Evolutionary conservation across 2,797 vertebrate species (phyloP).

Genomic region (Sebastes trivittatus): DNA sequence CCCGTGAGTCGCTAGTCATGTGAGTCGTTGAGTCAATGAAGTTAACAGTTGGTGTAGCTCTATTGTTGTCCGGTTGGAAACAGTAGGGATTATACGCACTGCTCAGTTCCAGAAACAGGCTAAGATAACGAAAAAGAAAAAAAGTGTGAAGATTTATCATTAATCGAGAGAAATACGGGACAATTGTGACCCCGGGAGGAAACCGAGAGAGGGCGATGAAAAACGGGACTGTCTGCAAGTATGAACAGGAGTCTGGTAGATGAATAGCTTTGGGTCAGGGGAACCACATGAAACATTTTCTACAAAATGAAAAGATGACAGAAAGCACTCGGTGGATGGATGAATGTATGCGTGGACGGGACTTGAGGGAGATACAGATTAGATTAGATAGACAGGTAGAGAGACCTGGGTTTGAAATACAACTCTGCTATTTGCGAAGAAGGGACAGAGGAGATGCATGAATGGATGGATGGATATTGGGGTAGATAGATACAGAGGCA

Average conservation of each 20-base stretch:
- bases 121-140: too few relatives aligned
- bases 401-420: background rate
- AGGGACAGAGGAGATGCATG: background rate
- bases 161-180: too few relatives aligned
- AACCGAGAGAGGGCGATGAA: too few relatives aligned
- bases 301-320: constrained; percentile 7
- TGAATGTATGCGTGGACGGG: background rate
- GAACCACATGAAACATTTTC: constrained; percentile 1
- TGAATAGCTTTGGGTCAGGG: background rate
- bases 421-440: background rate
- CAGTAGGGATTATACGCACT: too few relatives aligned
- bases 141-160: too few relatives aligned
- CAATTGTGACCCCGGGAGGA: too few relatives aligned
- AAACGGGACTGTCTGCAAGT: too few relatives aligned
- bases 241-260: background rate
- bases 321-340: constrained; percentile 2
- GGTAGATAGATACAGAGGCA: background rate
- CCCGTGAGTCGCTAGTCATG: too few relatives aligned
- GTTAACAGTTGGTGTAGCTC: too few relatives aligned
- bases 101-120: too few relatives aligned
- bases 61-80: too few relatives aligned
- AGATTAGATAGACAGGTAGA: constrained; percentile 8
- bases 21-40: too few relatives aligned
- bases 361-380: constrained; percentile 12
- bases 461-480: background rate